Conservation (phyloP, 1,140 invertebrate species). For the Pogonognathellus flavescens region DNA sequence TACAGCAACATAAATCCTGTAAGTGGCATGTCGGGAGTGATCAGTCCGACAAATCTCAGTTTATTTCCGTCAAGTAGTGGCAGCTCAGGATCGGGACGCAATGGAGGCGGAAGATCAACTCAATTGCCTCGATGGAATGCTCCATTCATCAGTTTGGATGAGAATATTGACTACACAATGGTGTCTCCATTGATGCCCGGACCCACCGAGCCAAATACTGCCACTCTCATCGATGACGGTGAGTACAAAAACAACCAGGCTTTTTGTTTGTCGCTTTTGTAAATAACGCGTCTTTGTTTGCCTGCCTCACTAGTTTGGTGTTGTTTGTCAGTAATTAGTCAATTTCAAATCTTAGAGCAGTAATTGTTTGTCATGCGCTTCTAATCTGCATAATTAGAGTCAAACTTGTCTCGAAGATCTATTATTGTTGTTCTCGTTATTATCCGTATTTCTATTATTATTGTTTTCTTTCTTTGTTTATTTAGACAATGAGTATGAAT, state of each 20-base stretch:
- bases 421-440: slow-evolving; percentile 6
- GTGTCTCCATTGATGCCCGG: slow-evolving; percentile 81
- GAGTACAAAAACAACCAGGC: slow-evolving; percentile 46
- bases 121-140: slow-evolving; percentile 86
- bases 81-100: slow-evolving; percentile 79
- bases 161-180: slow-evolving; percentile 89
- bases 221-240: slow-evolving; percentile 82
- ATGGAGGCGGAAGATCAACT: slow-evolving; percentile 74
- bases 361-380: background rate
- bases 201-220: slow-evolving; percentile 76
- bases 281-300: slow-evolving; percentile 21
- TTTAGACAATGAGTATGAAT: too few species aligned
- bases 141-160: slow-evolving; percentile 89
- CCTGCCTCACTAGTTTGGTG: background rate
- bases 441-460: background rate
- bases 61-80: slow-evolving; percentile 83
- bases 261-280: slow-evolving; percentile 16
- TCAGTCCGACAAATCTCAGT: slow-evolving; percentile 90
- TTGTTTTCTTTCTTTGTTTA: too few species aligned
- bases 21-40: slow-evolving; percentile 81
- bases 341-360: slow-evolving; percentile 3
- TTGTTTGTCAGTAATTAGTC: background rate
- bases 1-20: slow-evolving; percentile 86
- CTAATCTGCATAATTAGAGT: slow-evolving; percentile 43
- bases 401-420: slow-evolving; percentile 42